Evolutionary conservation across 2,113 vertebrate genomes (phyloP).

Genomic region (Eira barbara): DNA sequence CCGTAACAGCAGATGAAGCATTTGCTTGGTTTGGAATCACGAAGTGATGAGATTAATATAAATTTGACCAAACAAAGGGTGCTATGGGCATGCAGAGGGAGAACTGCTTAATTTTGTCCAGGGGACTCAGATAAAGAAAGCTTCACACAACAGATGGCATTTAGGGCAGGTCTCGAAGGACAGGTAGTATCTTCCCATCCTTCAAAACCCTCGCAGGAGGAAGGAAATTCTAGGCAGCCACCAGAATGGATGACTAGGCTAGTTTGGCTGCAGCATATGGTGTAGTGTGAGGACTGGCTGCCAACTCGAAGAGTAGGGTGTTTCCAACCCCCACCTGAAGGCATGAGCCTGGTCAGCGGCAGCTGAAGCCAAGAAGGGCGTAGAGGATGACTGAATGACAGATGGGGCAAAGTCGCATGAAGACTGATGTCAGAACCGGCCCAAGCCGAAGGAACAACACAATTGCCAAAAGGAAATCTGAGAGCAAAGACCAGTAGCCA

Average conservation of each 20-base stretch:
- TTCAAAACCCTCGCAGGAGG: not conserved
- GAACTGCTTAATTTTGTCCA: not conserved
- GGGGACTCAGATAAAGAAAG: not conserved
- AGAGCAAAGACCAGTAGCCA: slow-evolving; percentile 44
- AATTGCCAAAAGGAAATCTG: slow-evolving; percentile 57
- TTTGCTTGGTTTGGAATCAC: slow-evolving; percentile 27
- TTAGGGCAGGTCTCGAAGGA: not conserved
- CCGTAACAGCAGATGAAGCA: not conserved
- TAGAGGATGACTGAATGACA: slow-evolving; percentile 25
- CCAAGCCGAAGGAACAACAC: not conserved
- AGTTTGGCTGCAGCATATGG: not conserved
- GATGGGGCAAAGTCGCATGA: not conserved
- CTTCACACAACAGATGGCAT: not conserved
- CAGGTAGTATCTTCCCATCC: not conserved
- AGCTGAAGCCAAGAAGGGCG: not conserved
- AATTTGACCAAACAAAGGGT: not conserved
- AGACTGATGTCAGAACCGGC: not conserved
- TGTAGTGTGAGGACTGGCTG: not conserved
- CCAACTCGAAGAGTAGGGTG: not conserved
- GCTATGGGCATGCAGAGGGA: not conserved
- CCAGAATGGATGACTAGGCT: not conserved
- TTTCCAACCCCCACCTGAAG: not conserved
- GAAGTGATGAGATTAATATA: not conserved
- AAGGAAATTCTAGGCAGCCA: not conserved
- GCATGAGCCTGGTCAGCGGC: not conserved